Conservation (phyloP, 2,888 invertebrate genomes). For the Mesoligia furuncula region DNA sequence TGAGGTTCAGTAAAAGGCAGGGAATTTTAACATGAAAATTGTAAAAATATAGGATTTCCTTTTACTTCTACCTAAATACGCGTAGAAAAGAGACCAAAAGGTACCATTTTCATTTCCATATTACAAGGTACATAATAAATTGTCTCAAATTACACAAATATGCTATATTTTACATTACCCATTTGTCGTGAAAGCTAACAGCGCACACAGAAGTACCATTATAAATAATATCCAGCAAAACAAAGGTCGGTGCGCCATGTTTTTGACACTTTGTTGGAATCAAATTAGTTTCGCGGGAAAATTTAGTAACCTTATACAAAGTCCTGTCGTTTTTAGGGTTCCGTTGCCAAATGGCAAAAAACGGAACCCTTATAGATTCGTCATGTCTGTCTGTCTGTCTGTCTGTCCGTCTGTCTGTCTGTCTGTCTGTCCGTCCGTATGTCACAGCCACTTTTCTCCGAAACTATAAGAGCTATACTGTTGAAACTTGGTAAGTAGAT, state of each 20-base stretch:
- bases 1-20: not conserved
- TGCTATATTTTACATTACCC: conserved; percentile 47
- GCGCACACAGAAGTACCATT: conserved; percentile 70
- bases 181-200: conserved; percentile 61
- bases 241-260: conserved; percentile 73
- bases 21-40: conserved; percentile 2
- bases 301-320: conserved; percentile 64
- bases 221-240: conserved; percentile 74
- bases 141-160: conserved; percentile 42
- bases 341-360: no score
- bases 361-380: no score
- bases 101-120: conserved; percentile 26
- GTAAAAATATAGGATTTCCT: conserved; percentile 10
- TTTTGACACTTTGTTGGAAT: conserved; percentile 75
- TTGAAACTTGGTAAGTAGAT: no score
- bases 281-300: conserved; percentile 72
- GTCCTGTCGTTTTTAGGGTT: conserved; percentile 55
- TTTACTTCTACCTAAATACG: not conserved
- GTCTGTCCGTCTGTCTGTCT: no score
- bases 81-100: conserved; percentile 10
- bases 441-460: no score
- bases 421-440: no score
- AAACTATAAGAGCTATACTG: no score
- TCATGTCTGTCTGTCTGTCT: no score
- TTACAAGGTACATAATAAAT: conserved; percentile 34